These are phyloP conservation scores for Aviceda subcristata DNA, from an alignment of 2,113 vertebrate genomes.

Conservation along the genomic window DNA sequence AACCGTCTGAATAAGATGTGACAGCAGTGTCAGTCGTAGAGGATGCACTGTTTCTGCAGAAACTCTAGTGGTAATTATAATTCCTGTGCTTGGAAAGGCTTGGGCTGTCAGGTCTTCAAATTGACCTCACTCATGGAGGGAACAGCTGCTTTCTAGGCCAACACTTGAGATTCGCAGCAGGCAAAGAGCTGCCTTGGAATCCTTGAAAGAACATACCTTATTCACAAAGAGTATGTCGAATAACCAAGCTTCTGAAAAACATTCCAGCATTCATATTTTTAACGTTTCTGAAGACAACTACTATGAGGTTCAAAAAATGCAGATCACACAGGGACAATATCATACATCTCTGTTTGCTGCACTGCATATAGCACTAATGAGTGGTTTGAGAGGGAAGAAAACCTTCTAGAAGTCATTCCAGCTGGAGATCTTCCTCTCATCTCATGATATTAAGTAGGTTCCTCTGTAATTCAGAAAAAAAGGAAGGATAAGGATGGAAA, in stretches of 20 bases:
- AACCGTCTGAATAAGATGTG: not conserved
- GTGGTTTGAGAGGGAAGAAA: not conserved
- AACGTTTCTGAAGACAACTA: not conserved
- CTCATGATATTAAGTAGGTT: not conserved
- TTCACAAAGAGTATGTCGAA: not conserved
- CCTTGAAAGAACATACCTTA: accelerated
- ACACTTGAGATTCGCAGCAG: not conserved
- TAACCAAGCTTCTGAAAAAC: not conserved
- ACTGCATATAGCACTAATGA: not conserved
- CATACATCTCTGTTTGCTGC: not conserved
- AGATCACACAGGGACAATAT: not conserved
- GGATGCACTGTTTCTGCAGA: not conserved
- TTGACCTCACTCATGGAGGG: not conserved
- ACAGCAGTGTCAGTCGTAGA: not conserved
- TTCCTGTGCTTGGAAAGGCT: not conserved
- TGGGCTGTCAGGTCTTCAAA: not conserved
- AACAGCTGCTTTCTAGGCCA: not conserved
- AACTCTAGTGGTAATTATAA: not conserved
- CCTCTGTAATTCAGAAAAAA: not conserved
- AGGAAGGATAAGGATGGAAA: not conserved
- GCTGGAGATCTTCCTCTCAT: not conserved
- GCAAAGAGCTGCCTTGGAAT: not conserved
- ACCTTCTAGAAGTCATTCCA: not conserved
- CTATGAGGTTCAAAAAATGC: not conserved
- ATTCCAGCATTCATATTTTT: not conserved